phyloP scores from a whole-genome alignment of 2,797 vertebrate genomes.

The Melanotaenia parkinsoni region DNA sequence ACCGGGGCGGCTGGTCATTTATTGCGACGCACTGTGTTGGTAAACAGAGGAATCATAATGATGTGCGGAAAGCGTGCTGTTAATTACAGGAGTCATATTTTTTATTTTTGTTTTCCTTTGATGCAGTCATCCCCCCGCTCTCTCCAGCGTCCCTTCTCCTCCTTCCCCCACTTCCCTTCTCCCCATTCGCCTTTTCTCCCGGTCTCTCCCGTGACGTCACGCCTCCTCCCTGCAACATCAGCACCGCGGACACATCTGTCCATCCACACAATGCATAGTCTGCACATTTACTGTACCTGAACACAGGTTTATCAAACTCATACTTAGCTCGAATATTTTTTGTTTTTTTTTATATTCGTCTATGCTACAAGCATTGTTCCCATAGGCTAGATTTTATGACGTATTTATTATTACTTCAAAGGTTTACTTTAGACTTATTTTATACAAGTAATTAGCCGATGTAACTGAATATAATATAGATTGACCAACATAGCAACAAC shows the following conservation, averaged over 20 bases:
- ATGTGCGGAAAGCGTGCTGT: slow-evolving; percentile 45
- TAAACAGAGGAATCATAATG: slow-evolving; percentile 50
- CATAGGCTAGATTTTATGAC: too few species aligned
- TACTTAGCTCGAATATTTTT: not conserved
- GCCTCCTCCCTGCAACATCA: slow-evolving; percentile 82
- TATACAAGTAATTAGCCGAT: not conserved
- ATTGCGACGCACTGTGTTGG: slow-evolving; percentile 67
- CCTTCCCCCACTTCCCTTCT: slow-evolving; percentile 60
- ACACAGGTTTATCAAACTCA: not conserved
- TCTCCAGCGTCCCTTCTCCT: slow-evolving; percentile 73
- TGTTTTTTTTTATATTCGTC: not conserved
- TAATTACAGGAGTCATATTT: slow-evolving; percentile 63
- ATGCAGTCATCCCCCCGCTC: slow-evolving; percentile 78
- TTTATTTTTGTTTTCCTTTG: slow-evolving; percentile 61
- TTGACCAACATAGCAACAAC: too few species aligned
- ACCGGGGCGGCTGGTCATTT: slow-evolving; percentile 76
- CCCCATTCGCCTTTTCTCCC: slow-evolving; percentile 57
- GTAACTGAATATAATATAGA: not conserved
- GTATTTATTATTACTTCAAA: not conserved
- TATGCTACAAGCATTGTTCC: too few species aligned
- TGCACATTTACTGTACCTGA: slow-evolving; percentile 2
- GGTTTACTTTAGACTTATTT: not conserved
- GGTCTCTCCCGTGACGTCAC: slow-evolving; percentile 79
- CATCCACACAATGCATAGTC: not conserved
- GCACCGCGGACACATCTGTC: slow-evolving; percentile 62